These are phyloP conservation scores for Anolis carolinensis DNA, from an alignment of 2,113 vertebrate species.

Conservation along the genomic window DNA sequence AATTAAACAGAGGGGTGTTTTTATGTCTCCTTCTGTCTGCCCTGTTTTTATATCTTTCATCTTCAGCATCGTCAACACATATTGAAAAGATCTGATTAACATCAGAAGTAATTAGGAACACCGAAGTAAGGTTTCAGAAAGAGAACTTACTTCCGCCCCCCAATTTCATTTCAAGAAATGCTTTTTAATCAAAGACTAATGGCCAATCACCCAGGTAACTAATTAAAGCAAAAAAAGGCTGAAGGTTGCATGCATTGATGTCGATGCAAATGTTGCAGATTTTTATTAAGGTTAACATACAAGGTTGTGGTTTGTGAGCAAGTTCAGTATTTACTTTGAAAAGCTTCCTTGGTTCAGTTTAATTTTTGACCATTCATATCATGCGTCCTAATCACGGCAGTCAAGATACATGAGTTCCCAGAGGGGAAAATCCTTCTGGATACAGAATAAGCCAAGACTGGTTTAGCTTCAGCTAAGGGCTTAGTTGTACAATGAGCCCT, in stretches of 20 bases:
- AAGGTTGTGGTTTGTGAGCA: background rate
- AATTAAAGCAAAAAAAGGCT: constrained; percentile 54
- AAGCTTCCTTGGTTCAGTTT: constrained; percentile 12
- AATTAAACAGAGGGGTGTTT: constrained; percentile 31
- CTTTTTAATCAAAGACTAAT: constrained; percentile 59
- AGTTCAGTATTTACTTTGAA: constrained; percentile 26
- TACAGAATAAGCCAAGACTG: background rate
- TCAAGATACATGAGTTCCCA: background rate
- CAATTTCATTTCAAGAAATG: constrained; percentile 45
- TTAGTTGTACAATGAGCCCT: background rate
- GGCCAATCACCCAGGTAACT: constrained; percentile 26
- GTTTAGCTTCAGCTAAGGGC: background rate
- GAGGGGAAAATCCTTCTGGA: background rate
- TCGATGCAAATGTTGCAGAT: constrained; percentile 24
- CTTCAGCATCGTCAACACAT: constrained; percentile 45
- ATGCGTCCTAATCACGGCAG: background rate
- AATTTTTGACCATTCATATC: background rate
- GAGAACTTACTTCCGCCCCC: background rate
- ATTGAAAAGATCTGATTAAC: constrained; percentile 52
- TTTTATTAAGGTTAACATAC: constrained; percentile 22
- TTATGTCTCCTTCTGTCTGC: constrained; percentile 41
- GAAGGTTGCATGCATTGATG: constrained; percentile 46
- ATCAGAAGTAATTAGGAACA: constrained; percentile 50
- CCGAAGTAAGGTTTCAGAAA: constrained; percentile 40
- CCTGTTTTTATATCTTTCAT: constrained; percentile 60